phyloP scores from a whole-genome alignment of 53 echinoderm and acorn worm genomes.

The Arbacia lixula region DNA sequence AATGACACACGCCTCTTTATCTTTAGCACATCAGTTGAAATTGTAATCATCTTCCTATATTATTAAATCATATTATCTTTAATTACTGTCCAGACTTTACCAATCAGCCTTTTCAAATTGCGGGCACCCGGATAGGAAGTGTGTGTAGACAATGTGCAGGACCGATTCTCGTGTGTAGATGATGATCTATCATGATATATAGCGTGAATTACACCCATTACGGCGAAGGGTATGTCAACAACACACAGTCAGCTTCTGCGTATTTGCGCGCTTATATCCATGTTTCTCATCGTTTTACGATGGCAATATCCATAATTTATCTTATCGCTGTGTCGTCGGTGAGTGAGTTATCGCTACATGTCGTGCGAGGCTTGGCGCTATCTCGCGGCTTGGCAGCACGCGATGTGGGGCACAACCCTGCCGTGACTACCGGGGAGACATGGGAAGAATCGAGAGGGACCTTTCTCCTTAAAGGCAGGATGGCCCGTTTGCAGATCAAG shows the following conservation, averaged over 20 bases:
- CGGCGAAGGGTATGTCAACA: constrained; percentile 3
- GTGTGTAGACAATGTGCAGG: background rate
- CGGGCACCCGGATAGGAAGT: no score
- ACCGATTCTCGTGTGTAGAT: background rate
- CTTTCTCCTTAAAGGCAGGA: no score
- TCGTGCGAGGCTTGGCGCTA: constrained; percentile 7
- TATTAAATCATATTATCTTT: background rate
- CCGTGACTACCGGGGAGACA: no score
- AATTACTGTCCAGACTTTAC: background rate
- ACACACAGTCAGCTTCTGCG: constrained; percentile 25
- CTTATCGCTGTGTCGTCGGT: constrained; percentile 10
- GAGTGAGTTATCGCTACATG: constrained; percentile 24
- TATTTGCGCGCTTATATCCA: constrained; percentile 9
- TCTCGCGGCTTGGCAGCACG: background rate
- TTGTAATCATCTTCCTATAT: no score
- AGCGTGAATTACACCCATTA: background rate
- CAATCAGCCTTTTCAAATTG: no score
- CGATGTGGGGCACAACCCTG: no score
- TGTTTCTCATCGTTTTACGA: background rate
- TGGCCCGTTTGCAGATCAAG: no score
- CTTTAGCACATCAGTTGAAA: no score
- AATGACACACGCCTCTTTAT: no score
- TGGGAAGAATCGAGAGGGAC: no score
- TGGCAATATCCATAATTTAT: constrained; percentile 10
- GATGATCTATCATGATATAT: background rate